Base-by-base conservation (phyloP, 2,797 vertebrate species). In the Thaleichthys pacificus region DNA sequence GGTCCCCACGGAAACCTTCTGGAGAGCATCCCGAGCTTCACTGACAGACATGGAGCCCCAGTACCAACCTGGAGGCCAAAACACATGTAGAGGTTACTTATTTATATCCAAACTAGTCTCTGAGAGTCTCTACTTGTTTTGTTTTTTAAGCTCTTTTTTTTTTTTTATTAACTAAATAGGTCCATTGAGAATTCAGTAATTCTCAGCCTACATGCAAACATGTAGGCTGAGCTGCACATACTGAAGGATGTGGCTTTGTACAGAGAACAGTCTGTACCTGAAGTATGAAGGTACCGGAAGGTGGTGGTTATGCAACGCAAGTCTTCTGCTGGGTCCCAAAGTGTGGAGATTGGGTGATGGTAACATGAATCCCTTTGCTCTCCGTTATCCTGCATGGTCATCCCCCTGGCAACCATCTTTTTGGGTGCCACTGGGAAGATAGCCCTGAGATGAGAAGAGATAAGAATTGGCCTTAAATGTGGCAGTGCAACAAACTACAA, bases 31-130 rank as follows among this genome's bases (percentile, higher is more conserved):
- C 76, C 94, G 94, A 75, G 96, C 96, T 79, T 99, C 94, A 0
- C 92, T 93, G 19, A 95, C 95, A 0, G 96, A 96, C 76, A 97
- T 95, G 6, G 94, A 92, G 21, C 97, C 96, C 96, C 97, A 99
- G 70, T 99, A 99, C 96, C 97, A 99, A 69, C 97, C 97, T 99
- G 82, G 47, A 78, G 77, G 9, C 42, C 42, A 49, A 79, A 32
- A 61, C 22, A 32, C 17, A 80, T 2, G 63, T 54, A 49, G 21
- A 28, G 2, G 38, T 66, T 49, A 28, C 42, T 63, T n/a, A 32
- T 15, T 24, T 24, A 21, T 49, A 19, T 47, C 38, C 21, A 19
- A 57, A 7, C 11, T 57, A 57, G 19, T 58, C 19, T 58, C 56
- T 58, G 56, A 1, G 4, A 7, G 21, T 21, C 21, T 57, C 1